Percentiles rank a stretch among this genome's conserved stretches.
Conservation (phyloP, 1,140 invertebrate genomes). For the Lordiphosa mommai region DNA sequence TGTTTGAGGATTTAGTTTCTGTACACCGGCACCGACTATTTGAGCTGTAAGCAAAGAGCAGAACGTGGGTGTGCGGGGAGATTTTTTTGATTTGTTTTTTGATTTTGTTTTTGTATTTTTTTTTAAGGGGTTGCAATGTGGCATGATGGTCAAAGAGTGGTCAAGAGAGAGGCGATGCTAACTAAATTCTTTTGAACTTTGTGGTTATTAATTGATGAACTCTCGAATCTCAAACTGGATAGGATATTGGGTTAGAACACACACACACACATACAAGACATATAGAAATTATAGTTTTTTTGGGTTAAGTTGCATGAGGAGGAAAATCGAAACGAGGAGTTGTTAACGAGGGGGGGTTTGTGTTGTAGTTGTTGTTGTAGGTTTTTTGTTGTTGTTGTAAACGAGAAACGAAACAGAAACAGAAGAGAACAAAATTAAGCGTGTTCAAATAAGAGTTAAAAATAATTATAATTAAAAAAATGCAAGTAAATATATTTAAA, state of each 20-base stretch:
- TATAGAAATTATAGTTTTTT: conserved; percentile 12
- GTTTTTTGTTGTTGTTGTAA: conserved; percentile 41
- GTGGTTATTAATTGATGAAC: conserved; percentile 14
- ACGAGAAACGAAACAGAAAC: conserved; percentile 68
- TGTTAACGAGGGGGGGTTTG: conserved; percentile 58
- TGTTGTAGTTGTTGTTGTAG: conserved; percentile 41
- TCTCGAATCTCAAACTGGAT: conserved; percentile 53
- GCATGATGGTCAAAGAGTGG: conserved; percentile 20
- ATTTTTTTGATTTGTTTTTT: conserved; percentile 61
- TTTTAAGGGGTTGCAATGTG: conserved; percentile 67
- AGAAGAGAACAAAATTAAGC: conserved; percentile 75
- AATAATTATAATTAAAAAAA: conserved; percentile 27
- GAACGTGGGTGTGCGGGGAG: conserved; percentile 72
- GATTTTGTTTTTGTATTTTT: conserved; percentile 29
- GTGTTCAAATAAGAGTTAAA: conserved; percentile 57
- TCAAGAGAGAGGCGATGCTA: conserved; percentile 1
- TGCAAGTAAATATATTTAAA: conserved; percentile 23
- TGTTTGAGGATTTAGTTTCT: conserved; percentile 83
- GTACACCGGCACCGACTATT: conserved; percentile 84
- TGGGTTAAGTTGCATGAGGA: conserved; percentile 49
- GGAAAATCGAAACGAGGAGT: conserved; percentile 55
- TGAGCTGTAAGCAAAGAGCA: conserved; percentile 82
- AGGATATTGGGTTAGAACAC: conserved; percentile 25
- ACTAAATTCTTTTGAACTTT: conserved; percentile 8
- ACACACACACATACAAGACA: conserved; percentile 47